Conservation (phyloP, 2,797 vertebrate genomes). For the Scomberomorus guttatus region DNA sequence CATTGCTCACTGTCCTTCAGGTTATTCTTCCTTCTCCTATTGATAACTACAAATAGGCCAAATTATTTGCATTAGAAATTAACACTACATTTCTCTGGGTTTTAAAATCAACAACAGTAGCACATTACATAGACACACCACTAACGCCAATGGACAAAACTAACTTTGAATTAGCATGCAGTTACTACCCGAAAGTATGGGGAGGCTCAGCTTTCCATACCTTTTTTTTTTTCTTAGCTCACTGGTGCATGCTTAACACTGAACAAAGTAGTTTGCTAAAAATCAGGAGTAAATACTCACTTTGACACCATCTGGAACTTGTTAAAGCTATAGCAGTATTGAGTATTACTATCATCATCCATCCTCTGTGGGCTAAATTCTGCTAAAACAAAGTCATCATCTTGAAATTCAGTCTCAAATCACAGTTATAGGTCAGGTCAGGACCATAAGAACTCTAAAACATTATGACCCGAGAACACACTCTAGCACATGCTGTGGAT, state of each 20-base stretch:
- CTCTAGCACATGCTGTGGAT: too few species aligned
- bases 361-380: not conserved
- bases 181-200: too few species aligned
- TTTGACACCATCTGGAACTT: too few species aligned
- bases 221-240: too few species aligned
- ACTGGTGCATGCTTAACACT: too few species aligned
- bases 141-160: not conserved
- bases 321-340: too few species aligned
- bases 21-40: not conserved
- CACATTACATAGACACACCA: not conserved
- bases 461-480: too few species aligned
- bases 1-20: not conserved
- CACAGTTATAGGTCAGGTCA: too few species aligned
- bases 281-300: too few species aligned
- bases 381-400: too few species aligned
- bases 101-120: not conserved
- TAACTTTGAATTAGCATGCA: not conserved
- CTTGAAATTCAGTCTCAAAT: not conserved
- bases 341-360: not conserved
- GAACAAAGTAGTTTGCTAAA: too few species aligned
- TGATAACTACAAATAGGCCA: not conserved
- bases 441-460: not conserved
- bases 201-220: too few species aligned
- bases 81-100: not conserved
- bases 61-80: not conserved